Conservation (phyloP, 2,888 invertebrate genomes). For the Drosophila recens region DNA sequence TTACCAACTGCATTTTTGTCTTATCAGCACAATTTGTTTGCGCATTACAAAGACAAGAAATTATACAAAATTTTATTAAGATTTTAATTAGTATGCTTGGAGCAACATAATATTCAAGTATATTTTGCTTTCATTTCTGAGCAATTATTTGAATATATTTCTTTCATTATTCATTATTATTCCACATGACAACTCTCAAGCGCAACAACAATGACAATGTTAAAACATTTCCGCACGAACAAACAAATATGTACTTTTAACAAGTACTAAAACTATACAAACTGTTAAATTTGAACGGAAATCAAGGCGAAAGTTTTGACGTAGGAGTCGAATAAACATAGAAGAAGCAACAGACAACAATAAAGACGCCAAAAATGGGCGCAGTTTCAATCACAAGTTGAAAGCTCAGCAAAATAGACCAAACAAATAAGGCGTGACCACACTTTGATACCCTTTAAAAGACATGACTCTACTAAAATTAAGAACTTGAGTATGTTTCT, state of each 20-base stretch:
- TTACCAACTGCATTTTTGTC: conserved; percentile 14
- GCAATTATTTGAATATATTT: conserved; percentile 38
- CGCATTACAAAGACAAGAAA: conserved; percentile 31
- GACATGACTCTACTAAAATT: not conserved
- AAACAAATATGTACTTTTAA: conserved; percentile 23
- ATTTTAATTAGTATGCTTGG: conserved; percentile 30
- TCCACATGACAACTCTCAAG: conserved; percentile 51
- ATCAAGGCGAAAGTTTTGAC: conserved; percentile 64
- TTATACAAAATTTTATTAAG: conserved; percentile 37
- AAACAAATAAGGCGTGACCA: conserved; percentile 19
- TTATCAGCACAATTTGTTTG: conserved; percentile 51
- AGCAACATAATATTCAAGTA: conserved; percentile 22
- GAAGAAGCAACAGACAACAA: conserved; percentile 31
- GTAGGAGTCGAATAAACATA: conserved; percentile 34
- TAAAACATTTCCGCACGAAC: conserved; percentile 52
- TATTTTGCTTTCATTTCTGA: conserved; percentile 47
- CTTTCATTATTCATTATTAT: conserved; percentile 57
- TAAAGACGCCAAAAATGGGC: conserved; percentile 39
- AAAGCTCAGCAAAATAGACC: not conserved
- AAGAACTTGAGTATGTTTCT: not conserved
- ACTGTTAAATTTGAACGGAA: conserved; percentile 54
- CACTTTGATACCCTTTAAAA: conserved; percentile 3
- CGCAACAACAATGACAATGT: conserved; percentile 26
- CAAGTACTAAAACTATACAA: conserved; percentile 19
- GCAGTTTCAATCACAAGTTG: conserved; percentile 41